Base-by-base conservation (phyloP, 1,140 invertebrate genomes). In the Leptinotarsa texana region DNA sequence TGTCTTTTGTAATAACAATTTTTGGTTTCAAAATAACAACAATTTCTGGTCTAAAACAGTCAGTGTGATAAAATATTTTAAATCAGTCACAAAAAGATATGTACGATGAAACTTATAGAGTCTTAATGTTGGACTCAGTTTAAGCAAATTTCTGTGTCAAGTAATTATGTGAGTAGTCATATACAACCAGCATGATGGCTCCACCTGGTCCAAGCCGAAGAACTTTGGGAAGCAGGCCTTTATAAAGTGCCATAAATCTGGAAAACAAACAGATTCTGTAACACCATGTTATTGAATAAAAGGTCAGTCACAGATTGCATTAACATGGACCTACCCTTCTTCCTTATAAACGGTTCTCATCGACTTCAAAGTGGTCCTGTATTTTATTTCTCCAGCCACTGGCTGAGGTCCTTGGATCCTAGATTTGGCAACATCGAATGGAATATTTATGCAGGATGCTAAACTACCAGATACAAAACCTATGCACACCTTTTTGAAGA, bases 351-450 rank as follows among this genome's bases (percentile, higher is more conserved):
- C 91, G 65, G 92, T 87, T 17, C 78, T 79, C 51, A 98, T 91
- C 11, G 95, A 91, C 42, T 87, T 88, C 63, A 95, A 86, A 8
- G 94, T 96, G 57, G 89, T 89, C 69, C 87, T 90, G 80, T 98
- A 98, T 80, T 95, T 94, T 49, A 95, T 90, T 73, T 89, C 69
- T 4, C 90, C 91, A 3, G 88, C 83, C 11, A 90, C 86, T 3
- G 94, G 94, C 86, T 97, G 95, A 5, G 95, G 94, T 1, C 95
- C 94, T 86, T 98, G 96, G 78, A 98, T 98, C 74, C 96, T 88
- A 82, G 95, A 96, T 86, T 98, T 98, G 11, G 95, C 96, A 5
- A 98, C 96, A 85, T 98, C 96, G 86, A 97, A 98, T 33, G 96
- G 96, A 87, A 98, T 98, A 84, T 98, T 98, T 24, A 95, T 86